These are phyloP conservation scores for Microchrysa polita DNA, from an alignment of 2,888 invertebrate genomes.

Conservation along the genomic window DNA sequence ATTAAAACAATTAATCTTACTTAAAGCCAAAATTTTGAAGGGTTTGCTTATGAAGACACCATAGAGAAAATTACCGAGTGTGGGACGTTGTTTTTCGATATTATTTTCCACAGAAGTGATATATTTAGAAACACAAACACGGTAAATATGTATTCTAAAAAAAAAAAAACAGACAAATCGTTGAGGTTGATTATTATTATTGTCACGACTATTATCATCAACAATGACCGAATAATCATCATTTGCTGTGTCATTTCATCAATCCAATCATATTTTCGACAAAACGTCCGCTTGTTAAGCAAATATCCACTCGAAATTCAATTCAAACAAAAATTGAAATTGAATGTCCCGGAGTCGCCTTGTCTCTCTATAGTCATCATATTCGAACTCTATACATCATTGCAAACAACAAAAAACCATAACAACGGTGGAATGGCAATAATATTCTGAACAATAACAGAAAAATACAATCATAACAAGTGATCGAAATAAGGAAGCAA, in stretches of 20 bases:
- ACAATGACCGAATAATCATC: not conserved
- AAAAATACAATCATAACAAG: constrained; percentile 45
- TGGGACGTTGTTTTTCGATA: too few relatives aligned
- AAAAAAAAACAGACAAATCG: too few relatives aligned
- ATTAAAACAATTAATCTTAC: not conserved
- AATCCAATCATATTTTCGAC: not conserved
- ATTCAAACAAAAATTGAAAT: constrained; percentile 8
- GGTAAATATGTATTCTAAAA: too few relatives aligned
- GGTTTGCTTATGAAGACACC: too few relatives aligned
- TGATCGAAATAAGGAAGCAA: constrained; percentile 53
- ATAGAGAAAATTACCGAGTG: too few relatives aligned
- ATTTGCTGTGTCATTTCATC: not conserved
- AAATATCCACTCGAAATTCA: not conserved
- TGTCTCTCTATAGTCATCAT: too few relatives aligned
- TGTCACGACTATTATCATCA: constrained; percentile 1
- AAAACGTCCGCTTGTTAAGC: not conserved
- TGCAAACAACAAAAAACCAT: too few relatives aligned
- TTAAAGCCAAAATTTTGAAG: not conserved
- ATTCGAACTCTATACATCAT: not conserved
- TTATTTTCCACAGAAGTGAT: too few relatives aligned
- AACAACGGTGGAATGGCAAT: constrained; percentile 3
- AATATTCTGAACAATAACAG: constrained; percentile 34
- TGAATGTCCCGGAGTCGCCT: not conserved
- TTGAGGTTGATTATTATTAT: not conserved
- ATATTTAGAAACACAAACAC: too few relatives aligned